Conservation (phyloP, 2,113 vertebrate genomes). For the Oceanites oceanicus region DNA sequence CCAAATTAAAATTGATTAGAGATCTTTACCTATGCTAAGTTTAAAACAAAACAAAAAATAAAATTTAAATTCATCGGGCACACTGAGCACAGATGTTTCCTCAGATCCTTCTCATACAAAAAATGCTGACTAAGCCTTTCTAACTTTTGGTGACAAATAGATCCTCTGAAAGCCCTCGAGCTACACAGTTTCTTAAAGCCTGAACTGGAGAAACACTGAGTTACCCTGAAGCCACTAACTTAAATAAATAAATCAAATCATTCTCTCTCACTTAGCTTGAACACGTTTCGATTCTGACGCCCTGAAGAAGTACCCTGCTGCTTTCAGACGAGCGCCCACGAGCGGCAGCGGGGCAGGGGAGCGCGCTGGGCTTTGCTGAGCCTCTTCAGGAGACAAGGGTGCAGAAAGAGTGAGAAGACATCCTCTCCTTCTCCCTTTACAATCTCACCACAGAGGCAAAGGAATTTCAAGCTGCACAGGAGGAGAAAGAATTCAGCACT, state of each 20-base stretch:
- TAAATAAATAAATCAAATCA: neutral
- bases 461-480: neutral
- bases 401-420: neutral
- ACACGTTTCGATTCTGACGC: rapidly evolving
- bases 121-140: neutral
- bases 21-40: neutral
- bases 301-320: neutral
- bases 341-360: neutral
- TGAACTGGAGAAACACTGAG: neutral
- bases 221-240: neutral
- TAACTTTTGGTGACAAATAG: neutral
- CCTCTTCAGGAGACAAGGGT: neutral
- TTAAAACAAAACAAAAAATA: neutral
- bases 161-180: neutral
- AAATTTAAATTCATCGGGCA: neutral
- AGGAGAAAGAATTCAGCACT: neutral
- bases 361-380: rapidly evolving
- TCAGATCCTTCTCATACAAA: neutral
- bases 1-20: neutral
- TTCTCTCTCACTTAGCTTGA: neutral
- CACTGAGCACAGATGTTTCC: neutral
- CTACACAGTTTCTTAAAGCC: neutral
- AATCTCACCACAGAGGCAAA: neutral
- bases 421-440: neutral
- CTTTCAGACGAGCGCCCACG: neutral